Evolutionary conservation across 1,140 invertebrate genomes (phyloP).

Genomic region (Argopecten irradians): DNA sequence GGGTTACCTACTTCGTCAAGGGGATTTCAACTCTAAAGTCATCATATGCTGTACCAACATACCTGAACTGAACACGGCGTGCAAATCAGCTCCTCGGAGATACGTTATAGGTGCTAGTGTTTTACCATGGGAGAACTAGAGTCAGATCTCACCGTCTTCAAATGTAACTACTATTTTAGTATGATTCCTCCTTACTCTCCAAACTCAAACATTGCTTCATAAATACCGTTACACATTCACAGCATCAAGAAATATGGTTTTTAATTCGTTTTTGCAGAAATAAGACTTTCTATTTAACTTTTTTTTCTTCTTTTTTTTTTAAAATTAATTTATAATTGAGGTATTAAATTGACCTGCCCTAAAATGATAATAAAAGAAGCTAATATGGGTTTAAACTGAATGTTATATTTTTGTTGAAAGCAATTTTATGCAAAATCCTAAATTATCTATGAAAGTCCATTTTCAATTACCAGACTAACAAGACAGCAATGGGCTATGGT

Average conservation of each 20-base stretch:
- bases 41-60: constrained; percentile 87
- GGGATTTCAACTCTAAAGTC: constrained; percentile 76
- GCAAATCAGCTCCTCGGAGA: constrained; percentile 76
- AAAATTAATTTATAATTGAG: too few species aligned
- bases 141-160: constrained; percentile 76
- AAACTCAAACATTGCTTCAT: neutral
- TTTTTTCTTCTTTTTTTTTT: too few species aligned
- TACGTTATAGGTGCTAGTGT: constrained; percentile 87
- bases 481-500: neutral
- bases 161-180: neutral
- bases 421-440: neutral
- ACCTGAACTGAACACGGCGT: constrained; percentile 81
- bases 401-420: too few species aligned
- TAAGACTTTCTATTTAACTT: too few species aligned
- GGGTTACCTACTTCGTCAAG: constrained; percentile 40
- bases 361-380: too few species aligned
- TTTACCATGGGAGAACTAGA: constrained; percentile 87
- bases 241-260: too few species aligned
- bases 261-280: too few species aligned
- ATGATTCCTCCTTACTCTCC: neutral
- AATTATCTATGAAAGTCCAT: neutral
- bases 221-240: neutral
- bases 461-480: neutral
- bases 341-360: too few species aligned
- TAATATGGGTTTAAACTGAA: too few species aligned